Evolutionary conservation across 2,797 vertebrate species (phyloP).

Genomic region (Sebastes cheni): DNA sequence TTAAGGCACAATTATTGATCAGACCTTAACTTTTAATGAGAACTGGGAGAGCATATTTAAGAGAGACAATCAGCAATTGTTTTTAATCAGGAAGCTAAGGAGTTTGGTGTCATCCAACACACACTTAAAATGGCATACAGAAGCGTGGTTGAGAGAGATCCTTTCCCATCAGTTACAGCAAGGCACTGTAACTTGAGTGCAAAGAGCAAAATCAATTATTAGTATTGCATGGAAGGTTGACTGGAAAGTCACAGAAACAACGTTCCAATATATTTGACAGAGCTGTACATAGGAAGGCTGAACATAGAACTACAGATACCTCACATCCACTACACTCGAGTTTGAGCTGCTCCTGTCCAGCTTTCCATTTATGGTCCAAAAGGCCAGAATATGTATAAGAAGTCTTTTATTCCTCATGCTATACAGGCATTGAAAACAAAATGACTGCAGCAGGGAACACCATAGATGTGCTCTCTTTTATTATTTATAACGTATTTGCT

Average conservation of each 20-base stretch:
- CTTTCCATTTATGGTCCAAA: neutral
- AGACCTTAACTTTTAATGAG: too few relatives aligned
- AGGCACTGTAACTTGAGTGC: neutral
- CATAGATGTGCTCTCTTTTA: neutral
- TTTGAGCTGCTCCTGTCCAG: neutral
- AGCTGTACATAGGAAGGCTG: neutral
- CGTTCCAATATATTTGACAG: neutral
- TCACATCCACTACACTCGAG: neutral
- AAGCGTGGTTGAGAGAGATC: neutral
- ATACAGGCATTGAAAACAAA: neutral
- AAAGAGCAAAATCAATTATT: neutral
- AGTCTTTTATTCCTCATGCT: neutral
- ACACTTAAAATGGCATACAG: neutral
- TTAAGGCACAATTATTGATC: too few relatives aligned
- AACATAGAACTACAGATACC: neutral
- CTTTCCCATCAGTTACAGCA: too few relatives aligned
- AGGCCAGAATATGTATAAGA: neutral
- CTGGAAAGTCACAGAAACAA: neutral
- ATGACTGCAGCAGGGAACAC: neutral
- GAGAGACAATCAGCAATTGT: too few relatives aligned
- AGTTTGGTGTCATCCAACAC: neutral
- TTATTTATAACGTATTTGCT: neutral
- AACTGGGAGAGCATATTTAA: too few relatives aligned
- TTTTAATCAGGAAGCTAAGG: neutral
- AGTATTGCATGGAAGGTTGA: neutral